Conservation (phyloP, 2,113 vertebrate species). For the Bubo scandiacus region DNA sequence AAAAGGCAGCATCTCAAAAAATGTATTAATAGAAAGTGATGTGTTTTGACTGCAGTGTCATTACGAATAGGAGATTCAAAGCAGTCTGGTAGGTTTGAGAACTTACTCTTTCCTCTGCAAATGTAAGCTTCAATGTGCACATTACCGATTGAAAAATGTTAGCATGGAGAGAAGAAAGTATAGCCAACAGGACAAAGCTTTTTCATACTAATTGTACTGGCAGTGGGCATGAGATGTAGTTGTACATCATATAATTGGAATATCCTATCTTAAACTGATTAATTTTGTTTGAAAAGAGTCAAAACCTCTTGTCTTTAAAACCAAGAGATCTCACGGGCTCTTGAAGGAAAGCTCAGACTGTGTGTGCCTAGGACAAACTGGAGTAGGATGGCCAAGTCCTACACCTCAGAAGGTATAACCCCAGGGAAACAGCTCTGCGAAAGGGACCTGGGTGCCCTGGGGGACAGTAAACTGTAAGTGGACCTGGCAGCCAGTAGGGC, state of each 20-base stretch:
- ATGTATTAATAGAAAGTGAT: not conserved
- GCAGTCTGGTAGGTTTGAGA: not conserved
- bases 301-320: not conserved
- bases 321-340: not conserved
- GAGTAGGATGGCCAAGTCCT: not conserved
- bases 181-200: not conserved
- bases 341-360: not conserved
- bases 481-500: not conserved
- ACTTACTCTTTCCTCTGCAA: not conserved
- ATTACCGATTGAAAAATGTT: not conserved
- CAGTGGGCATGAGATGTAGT: not conserved
- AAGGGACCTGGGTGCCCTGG: not conserved
- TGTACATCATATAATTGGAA: not conserved
- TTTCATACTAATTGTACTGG: not conserved
- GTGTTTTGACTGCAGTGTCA: not conserved
- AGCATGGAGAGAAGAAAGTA: not conserved
- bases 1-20: not conserved
- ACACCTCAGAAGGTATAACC: not conserved
- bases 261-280: not conserved
- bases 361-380: not conserved
- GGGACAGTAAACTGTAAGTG: not conserved
- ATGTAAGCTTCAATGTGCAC: not conserved
- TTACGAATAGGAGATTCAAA: not conserved
- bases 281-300: not conserved
- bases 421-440: not conserved